Conservation (phyloP, 2,888 invertebrate species). For the Campaea margaritaria region DNA sequence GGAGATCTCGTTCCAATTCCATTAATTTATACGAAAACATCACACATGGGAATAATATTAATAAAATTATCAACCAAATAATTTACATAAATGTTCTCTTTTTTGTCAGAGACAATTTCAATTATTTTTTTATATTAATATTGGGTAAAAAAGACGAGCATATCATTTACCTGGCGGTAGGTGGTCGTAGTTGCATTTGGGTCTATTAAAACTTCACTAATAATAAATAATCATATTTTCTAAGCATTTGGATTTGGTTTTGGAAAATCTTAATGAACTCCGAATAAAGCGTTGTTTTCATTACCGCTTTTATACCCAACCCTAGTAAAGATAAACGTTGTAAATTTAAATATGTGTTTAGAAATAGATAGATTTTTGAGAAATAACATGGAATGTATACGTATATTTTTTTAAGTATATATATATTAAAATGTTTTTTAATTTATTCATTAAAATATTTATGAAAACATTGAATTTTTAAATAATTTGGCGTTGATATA, state of each 20-base stretch:
- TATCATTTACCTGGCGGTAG: too few species aligned
- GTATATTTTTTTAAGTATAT: conserved; percentile 3
- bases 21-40: conserved; percentile 2
- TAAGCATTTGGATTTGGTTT: too few species aligned
- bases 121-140: too few species aligned
- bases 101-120: too few species aligned
- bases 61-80: not conserved
- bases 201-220: too few species aligned
- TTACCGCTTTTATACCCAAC: not conserved
- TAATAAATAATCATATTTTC: too few species aligned
- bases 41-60: not conserved
- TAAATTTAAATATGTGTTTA: not conserved
- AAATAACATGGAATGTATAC: conserved; percentile 55
- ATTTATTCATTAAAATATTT: conserved; percentile 16
- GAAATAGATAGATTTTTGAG: conserved; percentile 15
- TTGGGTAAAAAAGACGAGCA: too few species aligned
- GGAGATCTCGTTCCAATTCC: not conserved
- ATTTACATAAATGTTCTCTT: not conserved
- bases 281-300: too few species aligned
- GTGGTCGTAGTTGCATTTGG: too few species aligned
- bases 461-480: not conserved
- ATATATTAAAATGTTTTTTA: conserved; percentile 1
- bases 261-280: too few species aligned
- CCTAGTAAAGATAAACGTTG: conserved; percentile 1
- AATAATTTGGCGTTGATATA: conserved; percentile 38